Evolutionary conservation across 2,797 vertebrate species (phyloP), one percentile per base, ranked within the genome.

Genomic region (Notolabrus celidotus): DNA sequence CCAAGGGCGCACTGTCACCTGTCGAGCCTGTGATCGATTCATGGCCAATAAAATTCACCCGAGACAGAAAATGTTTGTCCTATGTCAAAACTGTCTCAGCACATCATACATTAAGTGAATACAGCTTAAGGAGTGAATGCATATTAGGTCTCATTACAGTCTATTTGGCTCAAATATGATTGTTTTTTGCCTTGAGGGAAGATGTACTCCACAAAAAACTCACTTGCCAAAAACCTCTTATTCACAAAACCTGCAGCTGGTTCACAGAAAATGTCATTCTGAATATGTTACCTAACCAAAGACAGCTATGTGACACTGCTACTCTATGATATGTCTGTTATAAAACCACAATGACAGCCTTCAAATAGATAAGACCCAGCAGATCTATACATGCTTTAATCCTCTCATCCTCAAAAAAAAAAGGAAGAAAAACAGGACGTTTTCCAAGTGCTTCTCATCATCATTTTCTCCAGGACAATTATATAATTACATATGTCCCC

Each of bases 321-420:
- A 23, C 64, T 57, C 46, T 25, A 25, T 82, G 73, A 74, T 78
- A 74, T 22, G 56, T 78, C 68, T 55, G 57, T 76, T 67, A 50
- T 59, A 54, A 43, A 52, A 25, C 3, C 36, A 66, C 42, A 27
- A 33, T 43, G 54, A 50, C 49, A 29, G 49, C 36, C 46, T 69
- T 71, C 46, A 67, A 62, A 60, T 53, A 47, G 65, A 84, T 67
- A 52, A 67, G 59, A 58, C 23, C 10, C 50, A 64, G 60, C 67
- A 75, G 60, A 77, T 68, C 67, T 69, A 65, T 67, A 67, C 50
- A 80, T 84, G 68, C 70, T 85, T 84, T 83, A 85, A 80, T 80
- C 77, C 71, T 47, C 55, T 71, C 59, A 61, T 45, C 46, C 43
- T 55, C 23, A 50, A 7, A n/a, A 71, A 31, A 25, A 31, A 7